Evolutionary conservation across 2,888 invertebrate species (phyloP).

Genomic region (Dascillus cervinus): DNA sequence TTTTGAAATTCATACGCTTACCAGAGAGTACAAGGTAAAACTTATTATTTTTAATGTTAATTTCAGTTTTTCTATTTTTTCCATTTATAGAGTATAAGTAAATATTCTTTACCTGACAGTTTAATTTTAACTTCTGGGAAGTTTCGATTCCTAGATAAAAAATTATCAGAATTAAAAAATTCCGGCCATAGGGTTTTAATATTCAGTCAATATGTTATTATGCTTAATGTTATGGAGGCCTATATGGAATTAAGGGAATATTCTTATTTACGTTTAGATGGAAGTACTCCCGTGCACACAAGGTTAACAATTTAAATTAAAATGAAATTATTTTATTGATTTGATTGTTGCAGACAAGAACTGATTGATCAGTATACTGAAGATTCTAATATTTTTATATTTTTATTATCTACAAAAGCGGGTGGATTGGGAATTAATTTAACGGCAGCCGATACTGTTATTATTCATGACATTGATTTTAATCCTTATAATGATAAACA

Average conservation of each 20-base stretch:
- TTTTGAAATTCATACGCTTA: constrained; percentile 80
- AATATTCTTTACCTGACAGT: constrained; percentile 57
- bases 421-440: constrained; percentile 95
- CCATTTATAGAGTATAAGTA: constrained; percentile 56
- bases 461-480: constrained; percentile 96
- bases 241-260: constrained; percentile 70
- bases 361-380: constrained; percentile 83
- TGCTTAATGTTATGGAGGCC: constrained; percentile 87
- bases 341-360: constrained; percentile 59
- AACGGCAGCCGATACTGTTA: constrained; percentile 89
- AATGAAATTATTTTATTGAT: constrained; percentile 6
- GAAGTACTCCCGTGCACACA: constrained; percentile 77
- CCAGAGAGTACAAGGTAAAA: constrained; percentile 56
- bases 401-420: constrained; percentile 86
- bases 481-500: constrained; percentile 98
- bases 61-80: constrained; percentile 11
- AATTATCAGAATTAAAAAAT: constrained; percentile 65
- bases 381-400: constrained; percentile 75
- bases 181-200: constrained; percentile 78
- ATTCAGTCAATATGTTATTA: constrained; percentile 95
- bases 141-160: constrained; percentile 67
- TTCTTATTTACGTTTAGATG: constrained; percentile 79
- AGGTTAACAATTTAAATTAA: constrained; percentile 42
- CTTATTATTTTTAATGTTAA: constrained; percentile 3
- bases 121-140: constrained; percentile 81